Conservation (phyloP, 2,797 vertebrate species). For the Gadopsis bispinosus region DNA sequence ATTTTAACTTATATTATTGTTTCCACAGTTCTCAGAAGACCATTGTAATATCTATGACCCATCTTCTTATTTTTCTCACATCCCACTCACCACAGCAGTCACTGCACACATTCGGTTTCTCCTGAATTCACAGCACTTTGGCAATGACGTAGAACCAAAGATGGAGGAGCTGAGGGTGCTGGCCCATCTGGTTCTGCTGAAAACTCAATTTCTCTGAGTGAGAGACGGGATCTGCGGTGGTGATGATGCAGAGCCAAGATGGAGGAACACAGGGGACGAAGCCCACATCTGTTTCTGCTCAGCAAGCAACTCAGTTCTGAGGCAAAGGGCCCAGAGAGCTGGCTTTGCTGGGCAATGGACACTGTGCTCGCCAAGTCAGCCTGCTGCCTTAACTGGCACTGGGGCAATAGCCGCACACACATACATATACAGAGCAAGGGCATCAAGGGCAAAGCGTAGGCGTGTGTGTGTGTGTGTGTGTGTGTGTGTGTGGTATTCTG, state of each 20-base stretch:
- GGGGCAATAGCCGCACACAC: conserved; percentile 59
- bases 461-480: conserved; percentile 40
- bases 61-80: conserved; percentile 14
- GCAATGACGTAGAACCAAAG: conserved; percentile 59
- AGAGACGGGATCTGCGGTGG: conserved; percentile 68
- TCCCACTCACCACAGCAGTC: conserved; percentile 29
- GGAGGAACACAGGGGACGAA: conserved; percentile 69
- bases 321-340: conserved; percentile 61
- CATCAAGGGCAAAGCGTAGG: conserved; percentile 64
- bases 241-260: conserved; percentile 78
- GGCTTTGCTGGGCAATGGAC: conserved; percentile 66
- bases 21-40: conserved; percentile 16
- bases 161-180: conserved; percentile 58
- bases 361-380: conserved; percentile 68
- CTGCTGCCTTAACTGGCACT: conserved; percentile 74
- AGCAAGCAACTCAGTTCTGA: conserved; percentile 62
- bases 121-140: conserved; percentile 39
- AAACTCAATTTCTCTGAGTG: conserved; percentile 66
- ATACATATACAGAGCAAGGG: conserved; percentile 48
- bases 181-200: conserved; percentile 76
- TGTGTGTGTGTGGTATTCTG: conserved; percentile 70
- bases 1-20: not conserved
- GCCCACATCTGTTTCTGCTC: conserved; percentile 82
- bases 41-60: conserved; percentile 16
- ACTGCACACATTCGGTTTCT: conserved; percentile 62